Evolutionary conservation across 2,888 invertebrate species (phyloP).

Genomic region (Corythucha ciliata): DNA sequence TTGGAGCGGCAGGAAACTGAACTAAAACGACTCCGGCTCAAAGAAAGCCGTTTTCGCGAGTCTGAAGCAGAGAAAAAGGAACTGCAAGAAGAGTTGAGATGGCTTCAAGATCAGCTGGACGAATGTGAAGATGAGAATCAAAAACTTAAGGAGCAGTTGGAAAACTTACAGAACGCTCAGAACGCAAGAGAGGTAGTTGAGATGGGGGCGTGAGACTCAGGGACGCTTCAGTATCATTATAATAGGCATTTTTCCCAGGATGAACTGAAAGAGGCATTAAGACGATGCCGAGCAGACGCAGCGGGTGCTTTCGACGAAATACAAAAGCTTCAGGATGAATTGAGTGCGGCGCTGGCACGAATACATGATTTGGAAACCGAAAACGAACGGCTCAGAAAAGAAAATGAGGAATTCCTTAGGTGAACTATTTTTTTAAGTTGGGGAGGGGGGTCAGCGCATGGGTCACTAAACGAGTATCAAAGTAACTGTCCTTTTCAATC

Average conservation of each 20-base stretch:
- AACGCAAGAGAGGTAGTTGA: not conserved
- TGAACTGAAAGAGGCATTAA: no score
- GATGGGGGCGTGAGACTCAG: not conserved
- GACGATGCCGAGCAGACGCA: no score
- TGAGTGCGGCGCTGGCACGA: constrained; percentile 14
- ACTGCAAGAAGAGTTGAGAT: constrained; percentile 18
- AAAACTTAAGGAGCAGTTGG: constrained; percentile 10
- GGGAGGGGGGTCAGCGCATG: no score
- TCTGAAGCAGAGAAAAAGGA: constrained; percentile 16
- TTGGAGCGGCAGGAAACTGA: constrained; percentile 17
- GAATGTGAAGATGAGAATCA: constrained; percentile 25
- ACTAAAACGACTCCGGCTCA: constrained; percentile 13
- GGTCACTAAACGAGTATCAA: no score
- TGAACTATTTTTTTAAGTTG: not conserved
- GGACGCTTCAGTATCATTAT: not conserved
- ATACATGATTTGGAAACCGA: constrained; percentile 21
- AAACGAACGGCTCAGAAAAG: not conserved
- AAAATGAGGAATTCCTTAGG: constrained; percentile 17
- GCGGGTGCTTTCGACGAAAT: not conserved
- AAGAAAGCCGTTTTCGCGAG: constrained; percentile 18
- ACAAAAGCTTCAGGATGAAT: constrained; percentile 15
- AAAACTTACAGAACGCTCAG: not conserved
- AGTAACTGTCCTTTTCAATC: no score
- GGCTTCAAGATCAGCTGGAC: constrained; percentile 15
- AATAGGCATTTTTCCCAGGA: no score